A percentile compares a stretch with the other conserved stretches of the same genome.
Conservation (phyloP, 2,113 vertebrate species). For the Condylura cristata region DNA sequence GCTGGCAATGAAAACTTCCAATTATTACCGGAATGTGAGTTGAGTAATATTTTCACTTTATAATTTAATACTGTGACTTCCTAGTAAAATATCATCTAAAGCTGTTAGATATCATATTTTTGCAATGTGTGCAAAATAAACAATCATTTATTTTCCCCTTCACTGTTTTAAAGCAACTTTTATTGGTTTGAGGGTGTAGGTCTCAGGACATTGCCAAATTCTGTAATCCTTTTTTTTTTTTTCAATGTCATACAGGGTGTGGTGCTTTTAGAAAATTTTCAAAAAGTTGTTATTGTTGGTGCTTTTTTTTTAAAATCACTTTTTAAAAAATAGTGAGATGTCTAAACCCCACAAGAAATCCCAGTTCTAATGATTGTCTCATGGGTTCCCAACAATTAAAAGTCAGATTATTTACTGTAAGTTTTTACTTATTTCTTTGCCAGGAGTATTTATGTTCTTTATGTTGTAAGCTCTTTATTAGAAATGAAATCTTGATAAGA, state of each 20-base stretch:
- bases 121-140: slow-evolving; percentile 67
- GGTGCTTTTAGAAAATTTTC: slow-evolving; percentile 62
- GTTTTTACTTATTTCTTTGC: slow-evolving; percentile 36
- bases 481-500: slow-evolving; percentile 43
- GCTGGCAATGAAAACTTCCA: slow-evolving; percentile 20
- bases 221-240: slow-evolving; percentile 55
- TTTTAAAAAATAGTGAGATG: slow-evolving; percentile 43
- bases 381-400: background rate
- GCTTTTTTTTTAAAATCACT: background rate
- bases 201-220: slow-evolving; percentile 76
- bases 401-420: background rate
- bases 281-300: slow-evolving; percentile 50
- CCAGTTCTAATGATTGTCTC: background rate
- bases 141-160: slow-evolving; percentile 60
- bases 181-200: slow-evolving; percentile 57
- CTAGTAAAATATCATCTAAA: slow-evolving; percentile 56
- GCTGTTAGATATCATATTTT: slow-evolving; percentile 36
- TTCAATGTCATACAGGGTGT: slow-evolving; percentile 72
- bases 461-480: slow-evolving; percentile 8
- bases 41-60: slow-evolving; percentile 66
- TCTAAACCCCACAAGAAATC: slow-evolving; percentile 18
- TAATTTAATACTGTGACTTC: slow-evolving; percentile 54
- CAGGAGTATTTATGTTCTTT: slow-evolving; percentile 37
- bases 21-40: slow-evolving; percentile 58
- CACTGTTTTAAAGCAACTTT: slow-evolving; percentile 56